Evolutionary conservation across 2,888 invertebrate genomes (phyloP), one percentile per base, ranked within the genome.

Genomic region (Heteromyza rotundicornis): DNA sequence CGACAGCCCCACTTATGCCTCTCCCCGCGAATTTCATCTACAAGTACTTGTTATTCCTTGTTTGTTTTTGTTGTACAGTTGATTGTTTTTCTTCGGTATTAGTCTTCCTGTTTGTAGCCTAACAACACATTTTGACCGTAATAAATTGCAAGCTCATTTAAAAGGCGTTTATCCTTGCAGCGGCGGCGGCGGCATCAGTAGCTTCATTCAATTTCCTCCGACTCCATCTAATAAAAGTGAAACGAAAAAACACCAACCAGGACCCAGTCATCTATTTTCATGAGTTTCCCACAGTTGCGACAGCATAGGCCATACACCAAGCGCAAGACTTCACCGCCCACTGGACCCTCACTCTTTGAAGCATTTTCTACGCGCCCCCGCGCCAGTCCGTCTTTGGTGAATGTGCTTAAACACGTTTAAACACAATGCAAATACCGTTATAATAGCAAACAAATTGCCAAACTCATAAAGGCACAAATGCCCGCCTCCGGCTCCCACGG

Each of bases 381-480:
- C 20, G 2, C 17, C n/a, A n/a, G n/a, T n/a, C n/a, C n/a, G n/a
- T n/a, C 2, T 20, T 47, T 47, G 47, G 24, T 19, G 44, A 60
- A 65, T 68, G 71, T 74, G 69, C 70, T 74, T 68, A 76, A 76
- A 76, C 74, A 72, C 78, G 76, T 72, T 78, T 77, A 77, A 79
- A 70, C 70, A 78, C 74, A 79, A 79, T 79, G 79, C 79, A 79
- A 80, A 80, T 80, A 75, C 74, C 73, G 77, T 77, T 73, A 80
- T 79, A 78, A 80, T 78, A 73, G 75, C 72, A 71, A 70, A 70
- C 71, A 71, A 71, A 70, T 71, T 71, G 67, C 70, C 69, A 63
- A 68, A 66, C 66, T 60, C 64, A 59, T 54, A 59, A 61, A 63
- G 47, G 58, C 35, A 47, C 55, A 62, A n/a, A 40, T 12, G 36